These are phyloP conservation scores for Nestor notabilis DNA, from an alignment of 2,113 vertebrate genomes.

Conservation along the genomic window DNA sequence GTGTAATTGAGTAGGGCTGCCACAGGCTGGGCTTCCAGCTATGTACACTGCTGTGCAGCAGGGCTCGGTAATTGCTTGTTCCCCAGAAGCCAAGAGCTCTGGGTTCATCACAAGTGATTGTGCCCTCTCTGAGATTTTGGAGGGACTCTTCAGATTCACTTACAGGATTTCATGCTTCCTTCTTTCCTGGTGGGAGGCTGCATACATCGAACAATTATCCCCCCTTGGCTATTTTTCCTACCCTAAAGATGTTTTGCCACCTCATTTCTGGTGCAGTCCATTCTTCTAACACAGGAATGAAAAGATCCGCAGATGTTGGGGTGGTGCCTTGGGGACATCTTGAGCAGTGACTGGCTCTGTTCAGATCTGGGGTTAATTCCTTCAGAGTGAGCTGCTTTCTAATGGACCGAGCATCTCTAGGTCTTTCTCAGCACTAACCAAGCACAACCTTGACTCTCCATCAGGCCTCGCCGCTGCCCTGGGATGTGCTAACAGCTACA, in stretches of 20 bases:
- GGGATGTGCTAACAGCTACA: neutral
- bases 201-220: neutral
- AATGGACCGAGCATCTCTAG: neutral
- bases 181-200: neutral
- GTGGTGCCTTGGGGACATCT: neutral
- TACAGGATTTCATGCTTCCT: neutral
- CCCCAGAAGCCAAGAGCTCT: neutral
- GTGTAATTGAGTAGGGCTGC: conserved; percentile 61
- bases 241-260: neutral
- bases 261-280: neutral
- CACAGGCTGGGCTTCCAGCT: conserved; percentile 62
- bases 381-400: neutral
- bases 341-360: neutral
- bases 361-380: neutral
- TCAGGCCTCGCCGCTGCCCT: neutral
- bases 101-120: neutral
- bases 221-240: neutral
- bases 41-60: conserved; percentile 19
- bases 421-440: neutral
- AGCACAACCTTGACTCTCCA: neutral
- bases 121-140: neutral
- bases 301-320: neutral
- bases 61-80: conserved; percentile 38
- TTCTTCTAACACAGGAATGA: neutral
- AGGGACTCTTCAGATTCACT: neutral